Base-by-base conservation (phyloP, 2,113 vertebrate species). In the Podilymbus podiceps region DNA sequence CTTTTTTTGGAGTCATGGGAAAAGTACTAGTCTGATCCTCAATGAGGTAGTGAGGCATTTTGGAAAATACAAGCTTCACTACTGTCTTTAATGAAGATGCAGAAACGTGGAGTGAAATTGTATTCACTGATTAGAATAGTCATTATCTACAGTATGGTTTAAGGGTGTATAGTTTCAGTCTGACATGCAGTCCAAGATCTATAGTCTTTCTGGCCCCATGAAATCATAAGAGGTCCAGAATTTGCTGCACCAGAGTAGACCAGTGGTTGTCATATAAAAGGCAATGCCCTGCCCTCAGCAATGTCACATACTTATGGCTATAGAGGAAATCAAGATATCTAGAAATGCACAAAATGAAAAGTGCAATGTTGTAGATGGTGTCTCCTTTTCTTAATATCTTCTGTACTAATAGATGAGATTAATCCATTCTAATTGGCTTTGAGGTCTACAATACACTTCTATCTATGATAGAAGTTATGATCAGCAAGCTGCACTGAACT, bases 381-480 rank as follows among this genome's bases (percentile, higher is more conserved):
- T 5, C n/a, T 60, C 49, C 50, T 85, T 82, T 44, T 60, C 42
- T 60, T 12, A 55, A 2, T 38, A 5, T 60, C 59, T 90, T 67
- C 27, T 44, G 28, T 71, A 10, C 42, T 78, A 23, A 40, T 56
- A 42, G 28, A 21, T 71, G 38, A 84, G 33, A 38, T 81, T 38
- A 74, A 88, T 35, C 56, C 20, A 6, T 10, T 59, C 2, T 25
- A 69, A 46, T 2, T 69, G 73, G 47, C 9, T 6, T 1, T 15
- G 46, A 56, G 31, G 49, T 59, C 46, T 75, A 25, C n/a, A 31
- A 0, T 8, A 8, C 6, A 5, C 69, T 52, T 55, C 0, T 1
- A 4, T 40, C 58, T 76, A 2, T 33, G 59, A 12, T 10, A 21
- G 31, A 63, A 35, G 40, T 8, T 42, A 4, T 20, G 13, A n/a